phyloP scores from a whole-genome alignment of 2,797 vertebrate species.

The Columba guinea region DNA sequence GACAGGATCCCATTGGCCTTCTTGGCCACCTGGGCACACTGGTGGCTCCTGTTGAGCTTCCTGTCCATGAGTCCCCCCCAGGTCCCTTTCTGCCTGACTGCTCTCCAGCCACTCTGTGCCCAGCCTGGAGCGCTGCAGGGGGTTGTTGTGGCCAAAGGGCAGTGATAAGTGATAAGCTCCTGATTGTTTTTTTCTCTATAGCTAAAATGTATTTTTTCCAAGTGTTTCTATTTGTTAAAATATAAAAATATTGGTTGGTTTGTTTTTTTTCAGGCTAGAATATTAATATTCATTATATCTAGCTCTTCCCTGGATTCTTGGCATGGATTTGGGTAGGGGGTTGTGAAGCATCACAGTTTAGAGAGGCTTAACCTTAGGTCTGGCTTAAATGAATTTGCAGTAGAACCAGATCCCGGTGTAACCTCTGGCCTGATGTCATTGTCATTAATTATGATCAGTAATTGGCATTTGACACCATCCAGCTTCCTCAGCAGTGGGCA shows the following conservation, averaged over 20 bases:
- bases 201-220: neutral
- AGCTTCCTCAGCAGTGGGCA: conserved; percentile 7
- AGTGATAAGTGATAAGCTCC: too few relatives aligned
- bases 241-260: neutral
- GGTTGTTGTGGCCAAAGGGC: too few relatives aligned
- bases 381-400: neutral
- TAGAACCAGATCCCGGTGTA: neutral
- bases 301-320: neutral
- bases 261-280: neutral
- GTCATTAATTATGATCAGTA: neutral
- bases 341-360: neutral
- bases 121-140: too few relatives aligned
- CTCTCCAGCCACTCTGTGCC: too few relatives aligned
- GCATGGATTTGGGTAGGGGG: accelerated
- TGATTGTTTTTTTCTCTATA: neutral
- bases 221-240: neutral
- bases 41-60: too few relatives aligned
- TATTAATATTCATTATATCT: neutral
- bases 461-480: neutral
- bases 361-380: neutral
- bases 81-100: too few relatives aligned
- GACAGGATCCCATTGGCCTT: too few relatives aligned
- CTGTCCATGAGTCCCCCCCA: too few relatives aligned
- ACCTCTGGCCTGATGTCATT: conserved; percentile 35
- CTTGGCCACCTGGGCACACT: too few relatives aligned